A percentile compares a stretch with the other conserved stretches of the same genome.
Evolutionary conservation across 2,113 vertebrate genomes (phyloP).

Genomic region (Platysternon megacephalum): DNA sequence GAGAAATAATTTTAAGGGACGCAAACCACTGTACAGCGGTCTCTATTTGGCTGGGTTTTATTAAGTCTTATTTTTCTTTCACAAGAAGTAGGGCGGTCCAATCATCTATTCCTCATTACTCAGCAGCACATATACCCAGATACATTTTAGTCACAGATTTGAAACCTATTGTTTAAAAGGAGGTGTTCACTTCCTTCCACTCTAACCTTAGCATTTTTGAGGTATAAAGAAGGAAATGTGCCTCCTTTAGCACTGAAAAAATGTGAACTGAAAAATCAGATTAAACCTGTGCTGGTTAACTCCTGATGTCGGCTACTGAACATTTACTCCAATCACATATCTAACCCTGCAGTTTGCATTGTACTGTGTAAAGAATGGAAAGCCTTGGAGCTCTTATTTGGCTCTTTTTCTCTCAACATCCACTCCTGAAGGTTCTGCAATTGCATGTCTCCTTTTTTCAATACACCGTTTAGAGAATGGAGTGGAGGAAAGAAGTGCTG

Average conservation of each 20-base stretch:
- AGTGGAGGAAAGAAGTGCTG: neutral
- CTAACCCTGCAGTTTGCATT: neutral
- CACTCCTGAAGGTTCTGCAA: constrained; percentile 5
- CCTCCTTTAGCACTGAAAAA: neutral
- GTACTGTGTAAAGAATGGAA: constrained; percentile 21
- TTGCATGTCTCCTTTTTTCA: constrained; percentile 20
- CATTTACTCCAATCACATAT: neutral
- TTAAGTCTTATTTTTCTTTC: neutral
- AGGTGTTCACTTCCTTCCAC: neutral
- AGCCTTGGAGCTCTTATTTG: neutral
- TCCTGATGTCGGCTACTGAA: neutral
- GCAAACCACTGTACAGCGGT: neutral
- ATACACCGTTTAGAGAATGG: neutral
- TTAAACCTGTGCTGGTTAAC: neutral
- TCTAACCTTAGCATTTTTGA: neutral
- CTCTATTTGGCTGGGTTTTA: neutral
- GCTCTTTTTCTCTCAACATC: constrained; percentile 42
- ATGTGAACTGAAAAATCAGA: neutral
- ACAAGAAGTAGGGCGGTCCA: neutral
- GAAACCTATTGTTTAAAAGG: neutral
- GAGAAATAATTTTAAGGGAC: neutral
- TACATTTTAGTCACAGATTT: neutral
- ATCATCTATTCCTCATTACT: neutral
- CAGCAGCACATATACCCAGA: neutral
- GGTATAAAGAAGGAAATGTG: neutral